Evolutionary conservation across 2,113 vertebrate genomes (phyloP), one percentile per base, ranked within the genome.

Genomic region (Ibidorhyncha struthersii): DNA sequence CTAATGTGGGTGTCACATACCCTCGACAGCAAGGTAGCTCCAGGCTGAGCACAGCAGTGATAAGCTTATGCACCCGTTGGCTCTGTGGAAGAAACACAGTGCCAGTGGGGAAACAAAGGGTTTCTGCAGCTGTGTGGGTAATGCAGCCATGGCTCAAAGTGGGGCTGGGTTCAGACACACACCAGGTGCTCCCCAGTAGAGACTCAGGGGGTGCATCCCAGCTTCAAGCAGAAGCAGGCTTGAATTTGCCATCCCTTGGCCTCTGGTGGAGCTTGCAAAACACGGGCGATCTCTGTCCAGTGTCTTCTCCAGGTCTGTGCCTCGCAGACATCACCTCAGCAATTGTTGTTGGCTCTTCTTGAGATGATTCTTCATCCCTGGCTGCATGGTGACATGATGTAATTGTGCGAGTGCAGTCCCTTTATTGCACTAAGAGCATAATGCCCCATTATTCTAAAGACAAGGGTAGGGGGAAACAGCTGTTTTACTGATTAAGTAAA

Each of bases 281-380:
- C 34, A 53, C 0, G 2, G 82, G 71, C 2, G 8, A 13, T 66
- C 73, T 76, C 65, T 65, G 52, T 88, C 67, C 74, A 43, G 23
- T 43, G 30, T 47, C 82, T 78, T 86, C 53, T 87, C 65, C 73
- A 67, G 90, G 77, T 23, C 88, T 82, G 36, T 66, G 70, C 70
- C 89, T 93, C 6, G 34, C 88, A 98, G 93, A 98, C 94, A 79
- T 92, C 95, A 92, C 97, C 96, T 97, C 96, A 97, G 90, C 76
- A 70, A 95, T 96, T 89, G 73, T 66, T 82, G 84, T 91, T 97
- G 95, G 95, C 94, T 85, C 80, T 71, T 86, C 50, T 47, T 63
- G 81, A 38, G 43, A 25, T 86, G 91, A 90, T 93, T 93, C 93
- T 77, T 79, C 63, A 61, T 62, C 95, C 79, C 72, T 96, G 97